A percentile compares a stretch with the other conserved stretches of the same genome.
Evolutionary conservation across 1,140 invertebrate genomes (phyloP).

Genomic region (Plodia interpunctella): DNA sequence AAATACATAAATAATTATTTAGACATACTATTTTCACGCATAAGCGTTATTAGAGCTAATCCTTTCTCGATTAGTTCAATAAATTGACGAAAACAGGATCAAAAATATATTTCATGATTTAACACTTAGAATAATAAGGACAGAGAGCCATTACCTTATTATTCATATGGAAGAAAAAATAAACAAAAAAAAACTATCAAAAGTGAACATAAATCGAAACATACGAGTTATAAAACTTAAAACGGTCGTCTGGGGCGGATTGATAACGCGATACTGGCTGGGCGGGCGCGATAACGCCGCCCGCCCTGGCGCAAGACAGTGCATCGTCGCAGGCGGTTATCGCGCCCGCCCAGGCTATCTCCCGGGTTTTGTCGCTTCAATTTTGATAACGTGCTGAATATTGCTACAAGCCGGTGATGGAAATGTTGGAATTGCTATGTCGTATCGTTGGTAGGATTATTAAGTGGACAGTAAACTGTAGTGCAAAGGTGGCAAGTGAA

Average conservation of each 20-base stretch:
- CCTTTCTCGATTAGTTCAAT: no score
- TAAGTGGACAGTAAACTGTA: no score
- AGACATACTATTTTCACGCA: no score
- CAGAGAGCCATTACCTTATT: not conserved
- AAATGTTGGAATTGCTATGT: not conserved
- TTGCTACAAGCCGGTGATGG: not conserved
- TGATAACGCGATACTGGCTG: slow-evolving; percentile 13
- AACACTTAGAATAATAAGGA: no score
- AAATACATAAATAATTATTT: no score
- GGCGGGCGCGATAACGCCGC: slow-evolving; percentile 20
- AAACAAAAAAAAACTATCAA: slow-evolving; percentile 8
- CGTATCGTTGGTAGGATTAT: no score
- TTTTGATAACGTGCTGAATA: slow-evolving; percentile 10
- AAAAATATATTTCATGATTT: no score
- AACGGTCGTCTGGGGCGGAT: slow-evolving; percentile 14
- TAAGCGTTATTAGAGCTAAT: no score
- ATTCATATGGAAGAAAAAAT: not conserved
- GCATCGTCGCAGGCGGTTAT: slow-evolving; percentile 11
- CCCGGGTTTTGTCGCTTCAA: slow-evolving; percentile 13
- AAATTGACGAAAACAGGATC: no score
- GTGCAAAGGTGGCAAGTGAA: no score
- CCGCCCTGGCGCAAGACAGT: slow-evolving; percentile 12
- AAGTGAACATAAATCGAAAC: slow-evolving; percentile 7
- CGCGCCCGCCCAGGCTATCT: slow-evolving; percentile 11
- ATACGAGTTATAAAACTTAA: slow-evolving; percentile 14